phyloP scores from a whole-genome alignment of 2,888 invertebrate genomes.

The Drosophila neonasuta region DNA sequence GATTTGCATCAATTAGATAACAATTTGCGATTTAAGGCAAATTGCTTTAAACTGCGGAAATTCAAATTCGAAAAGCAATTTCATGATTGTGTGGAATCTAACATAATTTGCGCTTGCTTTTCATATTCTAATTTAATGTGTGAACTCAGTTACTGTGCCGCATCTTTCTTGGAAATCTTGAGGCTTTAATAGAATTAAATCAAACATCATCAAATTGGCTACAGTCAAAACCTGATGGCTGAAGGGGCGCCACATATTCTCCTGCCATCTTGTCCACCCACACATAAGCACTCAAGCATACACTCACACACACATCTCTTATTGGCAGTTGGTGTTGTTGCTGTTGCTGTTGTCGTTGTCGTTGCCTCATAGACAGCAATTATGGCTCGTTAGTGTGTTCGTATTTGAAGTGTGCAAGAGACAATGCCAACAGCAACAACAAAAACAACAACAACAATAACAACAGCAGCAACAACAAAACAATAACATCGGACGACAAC shows the following conservation, averaged over 20 bases:
- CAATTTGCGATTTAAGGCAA: conserved; percentile 6
- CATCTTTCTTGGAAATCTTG: conserved; percentile 56
- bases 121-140: conserved; percentile 38
- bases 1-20: conserved; percentile 1
- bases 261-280: conserved; percentile 26
- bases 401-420: conserved; percentile 72
- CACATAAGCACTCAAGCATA: conserved; percentile 8
- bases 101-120: not conserved
- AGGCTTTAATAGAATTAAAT: conserved; percentile 57
- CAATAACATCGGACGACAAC: conserved; percentile 34
- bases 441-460: conserved; percentile 39
- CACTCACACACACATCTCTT: conserved; percentile 8
- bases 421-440: conserved; percentile 53
- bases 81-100: not conserved
- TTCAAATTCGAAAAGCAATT: not conserved
- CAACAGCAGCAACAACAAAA: conserved; percentile 34
- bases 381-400: conserved; percentile 77
- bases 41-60: not conserved
- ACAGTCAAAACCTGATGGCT: conserved; percentile 19
- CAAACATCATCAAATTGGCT: conserved; percentile 67
- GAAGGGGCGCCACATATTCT: conserved; percentile 35
- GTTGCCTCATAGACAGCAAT: conserved; percentile 73
- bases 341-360: conserved; percentile 38
- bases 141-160: conserved; percentile 22
- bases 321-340: conserved; percentile 43